Evolutionary conservation across 2,797 vertebrate genomes (phyloP), one percentile per base, ranked within the genome.

Genomic region (Leptodon cayanensis): DNA sequence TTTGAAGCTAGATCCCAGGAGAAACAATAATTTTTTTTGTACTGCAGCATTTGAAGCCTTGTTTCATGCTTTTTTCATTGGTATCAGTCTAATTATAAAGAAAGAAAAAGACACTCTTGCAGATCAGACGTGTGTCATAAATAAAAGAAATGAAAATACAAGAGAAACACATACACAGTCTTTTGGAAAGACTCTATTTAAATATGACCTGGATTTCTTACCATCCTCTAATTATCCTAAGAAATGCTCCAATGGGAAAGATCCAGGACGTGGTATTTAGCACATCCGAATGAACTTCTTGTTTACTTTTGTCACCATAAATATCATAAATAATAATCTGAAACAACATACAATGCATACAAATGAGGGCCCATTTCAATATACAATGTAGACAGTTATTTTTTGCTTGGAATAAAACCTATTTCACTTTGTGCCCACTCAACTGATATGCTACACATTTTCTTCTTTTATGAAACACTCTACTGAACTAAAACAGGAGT

Each of bases 201-300:
- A 89, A 94, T 81, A 89, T 73, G 76, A 93, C 77, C 86, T 70
- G 49, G n/a, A 76, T 95, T 92, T 90, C 98, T 98, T 98, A 99
- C 99, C 99, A 99, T 98, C 99, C 99, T 97, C 98, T 98, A 96
- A 98, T 98, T 92, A 98, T 98, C 92, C 96, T 98, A 87, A 99
- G 96, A 19, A 98, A 96, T 17, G 98, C 97, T 93, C 98, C 98
- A 79, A 96, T 67, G 19, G 97, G 97, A 96, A 98, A 98, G 57
- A 95, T 83, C 98, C 98, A 98, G 6, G 95, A 96, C 10, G 97
- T 97, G 57, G 98, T 90, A 97, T 99, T 98, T 49, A 97, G 96
- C 94, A 98, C 88, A 93, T 98, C 98, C 79, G 69, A 91, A 81
- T 97, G 98, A 85, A 99, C 89, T 93, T 98, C 98, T 96, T 94